Conservation (phyloP, 2,888 invertebrate genomes). For the Pristionchus maxplancki region DNA sequence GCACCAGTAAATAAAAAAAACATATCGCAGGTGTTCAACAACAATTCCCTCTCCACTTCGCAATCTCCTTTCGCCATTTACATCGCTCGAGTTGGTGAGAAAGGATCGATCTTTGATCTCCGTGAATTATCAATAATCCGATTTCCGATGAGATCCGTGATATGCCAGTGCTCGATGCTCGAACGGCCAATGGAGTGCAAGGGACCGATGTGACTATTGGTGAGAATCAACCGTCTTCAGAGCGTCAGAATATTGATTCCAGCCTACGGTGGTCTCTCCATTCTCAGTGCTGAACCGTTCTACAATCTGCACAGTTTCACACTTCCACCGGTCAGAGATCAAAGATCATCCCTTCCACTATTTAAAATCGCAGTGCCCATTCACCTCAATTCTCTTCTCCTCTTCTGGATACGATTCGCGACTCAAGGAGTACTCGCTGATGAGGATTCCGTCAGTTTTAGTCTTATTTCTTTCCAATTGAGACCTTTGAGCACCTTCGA, state of each 20-base stretch:
- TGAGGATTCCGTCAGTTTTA: conserved; percentile 1
- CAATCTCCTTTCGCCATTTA: background rate
- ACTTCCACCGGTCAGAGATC: background rate
- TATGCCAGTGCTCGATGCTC: conserved; percentile 1
- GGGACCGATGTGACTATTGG: background rate
- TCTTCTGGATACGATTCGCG: background rate
- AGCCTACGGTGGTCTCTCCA: conserved; percentile 2
- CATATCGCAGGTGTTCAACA: background rate
- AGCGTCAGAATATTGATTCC: background rate
- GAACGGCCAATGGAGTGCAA: background rate
- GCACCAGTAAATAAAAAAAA: background rate
- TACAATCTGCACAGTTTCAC: conserved; percentile 8
- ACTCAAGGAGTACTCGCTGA: background rate
- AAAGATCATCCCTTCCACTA: background rate
- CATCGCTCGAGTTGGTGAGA: background rate
- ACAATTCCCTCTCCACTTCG: background rate
- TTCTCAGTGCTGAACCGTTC: background rate
- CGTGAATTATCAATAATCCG: background rate
- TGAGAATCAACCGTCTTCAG: background rate
- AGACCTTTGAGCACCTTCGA: background rate
- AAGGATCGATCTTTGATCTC: background rate
- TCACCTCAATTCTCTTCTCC: background rate
- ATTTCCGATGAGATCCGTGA: background rate
- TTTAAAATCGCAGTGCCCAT: background rate
- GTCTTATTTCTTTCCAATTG: background rate